Conservation (phyloP, 2,113 vertebrate species). For the Scomber colias region DNA sequence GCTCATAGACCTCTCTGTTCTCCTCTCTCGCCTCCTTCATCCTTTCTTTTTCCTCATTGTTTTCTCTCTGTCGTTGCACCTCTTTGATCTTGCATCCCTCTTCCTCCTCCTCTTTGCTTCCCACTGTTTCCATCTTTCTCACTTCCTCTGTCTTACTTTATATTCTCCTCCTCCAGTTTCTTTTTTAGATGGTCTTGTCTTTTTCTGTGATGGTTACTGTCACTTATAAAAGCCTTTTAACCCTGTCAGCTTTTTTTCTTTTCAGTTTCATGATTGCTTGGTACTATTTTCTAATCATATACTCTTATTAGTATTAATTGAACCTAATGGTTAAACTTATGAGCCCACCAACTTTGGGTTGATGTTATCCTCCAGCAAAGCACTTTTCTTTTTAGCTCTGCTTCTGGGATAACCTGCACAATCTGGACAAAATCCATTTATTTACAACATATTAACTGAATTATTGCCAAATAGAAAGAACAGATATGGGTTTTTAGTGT, state of each 20-base stretch:
- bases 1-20: conserved; percentile 57
- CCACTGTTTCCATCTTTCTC: conserved; percentile 28
- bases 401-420: no score
- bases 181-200: conserved; percentile 10
- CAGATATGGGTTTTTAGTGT: no score
- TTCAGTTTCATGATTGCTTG: background rate
- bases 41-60: conserved; percentile 29
- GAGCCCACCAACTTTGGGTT: background rate
- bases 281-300: background rate
- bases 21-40: conserved; percentile 44
- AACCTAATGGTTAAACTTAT: background rate
- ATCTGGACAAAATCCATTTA: no score
- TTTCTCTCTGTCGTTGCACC: conserved; percentile 20
- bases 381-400: no score
- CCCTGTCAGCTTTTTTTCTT: background rate
- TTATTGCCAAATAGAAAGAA: no score
- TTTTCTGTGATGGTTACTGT: background rate
- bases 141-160: conserved; percentile 38
- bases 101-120: conserved; percentile 11
- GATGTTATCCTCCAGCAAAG: background rate
- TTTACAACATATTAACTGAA: no score
- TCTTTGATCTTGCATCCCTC: conserved; percentile 49
- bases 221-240: background rate
- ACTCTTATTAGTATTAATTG: background rate
- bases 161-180: conserved; percentile 19